A percentile compares a stretch with the other conserved stretches of the same genome.
Evolutionary conservation across 2,113 vertebrate genomes (phyloP).

Genomic region (Channa argus): DNA sequence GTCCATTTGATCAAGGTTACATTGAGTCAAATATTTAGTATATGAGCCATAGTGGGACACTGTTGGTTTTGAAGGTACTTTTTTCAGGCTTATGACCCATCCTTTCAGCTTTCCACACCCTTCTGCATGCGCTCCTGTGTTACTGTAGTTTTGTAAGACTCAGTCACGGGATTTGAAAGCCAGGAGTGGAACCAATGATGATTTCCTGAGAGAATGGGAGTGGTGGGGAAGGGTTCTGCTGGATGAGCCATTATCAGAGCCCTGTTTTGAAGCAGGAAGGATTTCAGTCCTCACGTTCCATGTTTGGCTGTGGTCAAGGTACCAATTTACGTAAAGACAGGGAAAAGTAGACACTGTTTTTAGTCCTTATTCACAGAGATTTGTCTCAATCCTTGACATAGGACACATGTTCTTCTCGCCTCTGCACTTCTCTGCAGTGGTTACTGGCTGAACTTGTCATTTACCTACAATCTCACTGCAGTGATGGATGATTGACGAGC

Average conservation of each 20-base stretch:
- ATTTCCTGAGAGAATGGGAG: constrained; percentile 27
- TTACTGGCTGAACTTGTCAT: not conserved
- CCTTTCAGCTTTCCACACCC: not conserved
- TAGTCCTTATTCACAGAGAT: constrained; percentile 35
- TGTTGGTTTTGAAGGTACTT: not conserved
- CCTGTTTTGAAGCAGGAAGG: constrained; percentile 28
- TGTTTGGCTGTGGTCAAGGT: constrained; percentile 33
- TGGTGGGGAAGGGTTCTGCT: constrained; percentile 20
- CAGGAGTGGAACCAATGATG: constrained; percentile 28
- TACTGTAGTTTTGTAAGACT: constrained; percentile 4
- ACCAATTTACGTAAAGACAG: constrained; percentile 53
- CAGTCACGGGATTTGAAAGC: constrained; percentile 20
- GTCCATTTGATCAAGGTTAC: not conserved
- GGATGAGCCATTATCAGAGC: constrained; percentile 46
- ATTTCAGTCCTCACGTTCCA: constrained; percentile 31
- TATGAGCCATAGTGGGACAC: not conserved
- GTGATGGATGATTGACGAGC: constrained; percentile 38
- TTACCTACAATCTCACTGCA: not conserved
- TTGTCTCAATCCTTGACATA: constrained; percentile 40
- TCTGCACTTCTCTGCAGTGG: constrained; percentile 22
- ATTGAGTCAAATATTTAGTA: not conserved
- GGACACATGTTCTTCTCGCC: constrained; percentile 36
- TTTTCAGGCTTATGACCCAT: constrained; percentile 15
- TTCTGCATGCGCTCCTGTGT: not conserved
- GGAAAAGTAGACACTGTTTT: constrained; percentile 34